A percentile compares a stretch with the other conserved stretches of the same genome.
Conservation (phyloP, 2,113 vertebrate genomes). For the Engraulis encrasicolus region DNA sequence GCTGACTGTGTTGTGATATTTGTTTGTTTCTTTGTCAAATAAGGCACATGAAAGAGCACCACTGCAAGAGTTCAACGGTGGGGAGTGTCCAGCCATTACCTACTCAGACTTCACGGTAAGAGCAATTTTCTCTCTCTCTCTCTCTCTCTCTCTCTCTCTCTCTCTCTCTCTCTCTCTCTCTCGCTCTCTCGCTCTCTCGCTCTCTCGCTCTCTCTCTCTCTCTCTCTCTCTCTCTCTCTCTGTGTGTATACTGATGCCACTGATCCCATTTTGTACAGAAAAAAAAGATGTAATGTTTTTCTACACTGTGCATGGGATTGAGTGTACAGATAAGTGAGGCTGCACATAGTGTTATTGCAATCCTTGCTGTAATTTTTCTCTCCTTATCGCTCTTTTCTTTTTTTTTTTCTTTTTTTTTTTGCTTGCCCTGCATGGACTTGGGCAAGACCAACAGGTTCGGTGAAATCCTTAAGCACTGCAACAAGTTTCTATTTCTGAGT, state of each 20-base stretch:
- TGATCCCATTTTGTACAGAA: not conserved
- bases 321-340: not conserved
- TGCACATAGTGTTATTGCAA: not conserved
- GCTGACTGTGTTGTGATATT: not conserved
- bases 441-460: not conserved
- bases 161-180: too few relatives aligned
- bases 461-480: not conserved
- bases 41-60: slow-evolving; percentile 44
- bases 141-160: too few relatives aligned
- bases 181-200: too few relatives aligned
- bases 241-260: too few relatives aligned
- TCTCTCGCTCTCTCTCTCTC: too few relatives aligned
- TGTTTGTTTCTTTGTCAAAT: slow-evolving; percentile 21
- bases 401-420: not conserved
- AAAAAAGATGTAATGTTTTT: not conserved
- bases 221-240: too few relatives aligned
- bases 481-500: slow-evolving; percentile 9
- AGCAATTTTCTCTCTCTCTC: not conserved
- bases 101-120: slow-evolving; percentile 62
- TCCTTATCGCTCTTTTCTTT: not conserved
- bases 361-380: not conserved
- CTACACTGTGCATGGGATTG: too few relatives aligned
- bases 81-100: slow-evolving; percentile 43
- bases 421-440: not conserved
- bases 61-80: slow-evolving; percentile 57